These are phyloP conservation scores for Crocallis elinguaria DNA, from an alignment of 2,888 invertebrate species.

Conservation along the genomic window DNA sequence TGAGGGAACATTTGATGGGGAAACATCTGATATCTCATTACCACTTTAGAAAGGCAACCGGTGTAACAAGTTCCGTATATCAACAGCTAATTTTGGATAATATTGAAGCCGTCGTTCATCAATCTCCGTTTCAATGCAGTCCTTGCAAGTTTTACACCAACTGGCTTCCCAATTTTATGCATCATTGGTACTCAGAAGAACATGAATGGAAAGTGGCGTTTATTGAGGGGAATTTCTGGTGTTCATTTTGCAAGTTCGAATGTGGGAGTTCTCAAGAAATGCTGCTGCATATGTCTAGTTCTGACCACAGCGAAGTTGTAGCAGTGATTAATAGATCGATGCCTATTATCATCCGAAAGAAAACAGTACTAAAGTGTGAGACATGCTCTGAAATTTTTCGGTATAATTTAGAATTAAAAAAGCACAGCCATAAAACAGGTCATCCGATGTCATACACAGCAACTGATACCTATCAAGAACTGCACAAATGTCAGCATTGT, in stretches of 20 bases:
- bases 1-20: conserved; percentile 89
- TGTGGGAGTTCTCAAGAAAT: conserved; percentile 87
- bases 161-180: conserved; percentile 87
- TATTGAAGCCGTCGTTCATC: conserved; percentile 90
- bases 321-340: conserved; percentile 91
- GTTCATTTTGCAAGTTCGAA: conserved; percentile 90
- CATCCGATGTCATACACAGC: conserved; percentile 82
- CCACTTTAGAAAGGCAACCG: conserved; percentile 90
- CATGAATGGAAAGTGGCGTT: conserved; percentile 82
- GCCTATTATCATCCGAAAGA: conserved; percentile 90
- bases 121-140: conserved; percentile 94
- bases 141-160: conserved; percentile 94
- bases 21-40: conserved; percentile 94
- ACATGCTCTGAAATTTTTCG: conserved; percentile 89
- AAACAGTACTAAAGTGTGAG: conserved; percentile 86
- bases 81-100: conserved; percentile 89
- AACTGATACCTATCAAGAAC: conserved; percentile 87
- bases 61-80: conserved; percentile 82
- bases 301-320: conserved; percentile 89
- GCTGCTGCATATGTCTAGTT: conserved; percentile 87
- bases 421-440: conserved; percentile 82
- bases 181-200: conserved; percentile 89
- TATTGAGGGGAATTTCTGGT: conserved; percentile 87
- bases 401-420: conserved; percentile 89
- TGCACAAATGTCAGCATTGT: conserved; percentile 86